Conservation (phyloP, 2,888 invertebrate species). For the Leucophenga montana region DNA sequence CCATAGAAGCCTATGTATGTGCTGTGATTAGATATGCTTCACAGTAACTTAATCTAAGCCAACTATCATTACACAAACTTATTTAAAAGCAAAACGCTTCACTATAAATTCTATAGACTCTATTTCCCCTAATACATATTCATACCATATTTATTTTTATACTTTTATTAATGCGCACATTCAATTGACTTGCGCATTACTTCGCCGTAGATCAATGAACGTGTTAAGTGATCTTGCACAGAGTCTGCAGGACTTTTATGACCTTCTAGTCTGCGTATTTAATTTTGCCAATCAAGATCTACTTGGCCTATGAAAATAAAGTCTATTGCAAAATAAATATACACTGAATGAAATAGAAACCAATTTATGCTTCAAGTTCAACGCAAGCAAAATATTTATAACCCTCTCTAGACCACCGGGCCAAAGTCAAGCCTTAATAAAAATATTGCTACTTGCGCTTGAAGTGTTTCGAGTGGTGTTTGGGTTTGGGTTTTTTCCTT, state of each 20-base stretch:
- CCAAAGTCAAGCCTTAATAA: constrained; percentile 7
- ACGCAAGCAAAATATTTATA: neutral
- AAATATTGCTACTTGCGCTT: neutral
- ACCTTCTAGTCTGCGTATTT: too few species aligned
- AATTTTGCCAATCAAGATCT: too few species aligned
- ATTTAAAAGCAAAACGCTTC: too few species aligned
- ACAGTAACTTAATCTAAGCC: too few species aligned
- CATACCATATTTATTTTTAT: neutral
- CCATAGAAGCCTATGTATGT: too few species aligned
- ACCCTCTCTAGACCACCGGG: neutral
- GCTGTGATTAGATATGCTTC: too few species aligned
- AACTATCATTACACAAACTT: too few species aligned
- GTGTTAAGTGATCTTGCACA: too few species aligned
- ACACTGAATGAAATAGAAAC: neutral
- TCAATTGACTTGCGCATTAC: too few species aligned
- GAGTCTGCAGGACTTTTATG: too few species aligned
- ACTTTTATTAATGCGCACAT: neutral
- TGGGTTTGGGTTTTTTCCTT: neutral
- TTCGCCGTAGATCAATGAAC: too few species aligned
- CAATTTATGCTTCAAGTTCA: neutral
- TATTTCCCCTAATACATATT: neutral
- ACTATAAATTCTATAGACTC: too few species aligned
- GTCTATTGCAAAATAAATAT: neutral
- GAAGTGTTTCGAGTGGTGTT: neutral
- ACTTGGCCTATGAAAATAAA: neutral